Conservation (phyloP, 2,797 vertebrate species). For the Syngnathus acus region DNA sequence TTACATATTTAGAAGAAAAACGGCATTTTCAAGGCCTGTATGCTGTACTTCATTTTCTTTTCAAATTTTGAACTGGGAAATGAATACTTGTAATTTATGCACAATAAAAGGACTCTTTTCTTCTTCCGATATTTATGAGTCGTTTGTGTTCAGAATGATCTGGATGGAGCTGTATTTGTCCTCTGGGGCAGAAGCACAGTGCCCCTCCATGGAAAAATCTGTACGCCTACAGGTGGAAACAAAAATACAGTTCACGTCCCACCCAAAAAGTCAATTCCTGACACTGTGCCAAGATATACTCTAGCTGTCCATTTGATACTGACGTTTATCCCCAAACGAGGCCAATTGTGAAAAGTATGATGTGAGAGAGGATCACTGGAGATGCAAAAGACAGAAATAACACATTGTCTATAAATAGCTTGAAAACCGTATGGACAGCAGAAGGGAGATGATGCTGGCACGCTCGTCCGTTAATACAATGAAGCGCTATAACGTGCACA, state of each 20-base stretch:
- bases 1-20: no score
- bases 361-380: constrained; percentile 31
- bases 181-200: constrained; percentile 32
- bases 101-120: not conserved
- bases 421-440: constrained; percentile 16
- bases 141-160: constrained; percentile 25
- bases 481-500: not conserved
- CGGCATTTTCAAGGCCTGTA: no score
- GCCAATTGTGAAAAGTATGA: constrained; percentile 35
- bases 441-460: not conserved
- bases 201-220: constrained; percentile 26
- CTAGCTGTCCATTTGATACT: not conserved
- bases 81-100: not conserved
- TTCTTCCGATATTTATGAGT: not conserved
- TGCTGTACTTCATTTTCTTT: no score
- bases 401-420: constrained; percentile 42
- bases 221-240: constrained; percentile 51
- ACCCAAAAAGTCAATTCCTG: constrained; percentile 38
- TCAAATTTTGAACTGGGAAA: no score
- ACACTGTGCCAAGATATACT: constrained; percentile 29
- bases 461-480: not conserved
- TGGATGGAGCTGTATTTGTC: constrained; percentile 32
- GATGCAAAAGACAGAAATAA: constrained; percentile 44
- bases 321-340: constrained; percentile 26
- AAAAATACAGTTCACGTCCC: constrained; percentile 49